Base-by-base conservation (phyloP, 2,888 invertebrate genomes). In the Notodonta dromedarius region DNA sequence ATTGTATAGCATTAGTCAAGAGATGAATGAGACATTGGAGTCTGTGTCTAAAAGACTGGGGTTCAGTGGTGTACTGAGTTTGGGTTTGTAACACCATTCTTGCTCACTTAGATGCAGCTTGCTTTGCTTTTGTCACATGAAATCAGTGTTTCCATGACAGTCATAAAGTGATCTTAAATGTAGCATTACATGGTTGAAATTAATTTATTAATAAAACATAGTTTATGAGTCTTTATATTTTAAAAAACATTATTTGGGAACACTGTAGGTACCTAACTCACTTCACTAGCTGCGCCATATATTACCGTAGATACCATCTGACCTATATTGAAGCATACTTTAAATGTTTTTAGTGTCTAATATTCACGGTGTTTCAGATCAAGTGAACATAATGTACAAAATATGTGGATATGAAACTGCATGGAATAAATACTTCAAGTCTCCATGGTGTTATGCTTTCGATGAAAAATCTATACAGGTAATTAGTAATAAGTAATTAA, bases 361-460 rank as follows among this genome's bases (percentile, higher is more conserved):
- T 4, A 35, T 35, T 35, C 35, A 35, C 5, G 1, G 7, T 35
- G 1, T 24, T 42, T 35, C 87, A 96, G 96, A 94, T 60, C 94
- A 94, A 69, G 93, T 95, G 58, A 87, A 93, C 63, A 85, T 96
- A 51, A 96, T 98, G 88, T 96, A 96, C 80, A 94, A 94, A 71
- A 95, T 95, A 48, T 98, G 98, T 87, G 96, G 95, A 0, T 98
- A 96, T 86, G 98, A 98, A 90, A 97, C 96, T 5, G 96, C 98
- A n/a, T 97, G 97, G 97, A 93, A 95, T 64, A 94, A 94, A 70
- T 86, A 91, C 65, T 78, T 80, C 42, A 76, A 82, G 50, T 97
- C 97, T 7, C 96, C 97, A 0, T 98, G 98, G 98, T 98, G 98
- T 89, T 94, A 94, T 69, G 91, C 95, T 44, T 96, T 98, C 80